Conservation (phyloP, 2,797 vertebrate species). For the Remorina albescens region DNA sequence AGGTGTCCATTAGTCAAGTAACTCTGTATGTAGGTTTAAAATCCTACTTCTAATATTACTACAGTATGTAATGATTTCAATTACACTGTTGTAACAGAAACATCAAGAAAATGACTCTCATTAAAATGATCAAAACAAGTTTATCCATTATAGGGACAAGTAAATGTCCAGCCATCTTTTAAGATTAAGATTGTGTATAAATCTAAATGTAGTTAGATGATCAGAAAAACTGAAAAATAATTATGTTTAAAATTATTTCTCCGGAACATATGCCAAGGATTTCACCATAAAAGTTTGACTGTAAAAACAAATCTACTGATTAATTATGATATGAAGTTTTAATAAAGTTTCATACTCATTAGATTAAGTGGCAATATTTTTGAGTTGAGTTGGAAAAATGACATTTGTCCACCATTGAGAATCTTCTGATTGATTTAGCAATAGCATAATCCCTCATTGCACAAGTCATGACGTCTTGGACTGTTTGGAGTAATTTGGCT, state of each 20-base stretch:
- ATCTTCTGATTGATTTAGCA: background rate
- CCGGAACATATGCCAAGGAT: background rate
- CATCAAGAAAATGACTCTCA: background rate
- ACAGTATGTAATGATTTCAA: background rate
- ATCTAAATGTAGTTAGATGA: background rate
- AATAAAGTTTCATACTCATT: background rate
- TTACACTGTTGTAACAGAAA: background rate
- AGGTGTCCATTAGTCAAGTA: background rate
- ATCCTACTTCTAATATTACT: background rate
- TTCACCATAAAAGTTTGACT: background rate
- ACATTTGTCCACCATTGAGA: background rate
- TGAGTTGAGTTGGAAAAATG: background rate
- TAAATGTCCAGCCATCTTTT: background rate
- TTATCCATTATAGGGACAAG: background rate
- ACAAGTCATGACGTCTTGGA: background rate
- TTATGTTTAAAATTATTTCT: background rate
- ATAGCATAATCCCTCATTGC: background rate
- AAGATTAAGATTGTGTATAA: background rate
- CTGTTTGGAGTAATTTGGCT: background rate
- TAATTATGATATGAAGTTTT: background rate
- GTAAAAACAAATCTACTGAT: conserved; percentile 1
- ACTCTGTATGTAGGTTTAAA: background rate
- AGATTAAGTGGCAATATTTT: background rate
- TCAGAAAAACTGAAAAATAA: background rate
- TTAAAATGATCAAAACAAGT: background rate